phyloP scores from a whole-genome alignment of 2,113 vertebrate genomes.

The Corvus moneduloides region DNA sequence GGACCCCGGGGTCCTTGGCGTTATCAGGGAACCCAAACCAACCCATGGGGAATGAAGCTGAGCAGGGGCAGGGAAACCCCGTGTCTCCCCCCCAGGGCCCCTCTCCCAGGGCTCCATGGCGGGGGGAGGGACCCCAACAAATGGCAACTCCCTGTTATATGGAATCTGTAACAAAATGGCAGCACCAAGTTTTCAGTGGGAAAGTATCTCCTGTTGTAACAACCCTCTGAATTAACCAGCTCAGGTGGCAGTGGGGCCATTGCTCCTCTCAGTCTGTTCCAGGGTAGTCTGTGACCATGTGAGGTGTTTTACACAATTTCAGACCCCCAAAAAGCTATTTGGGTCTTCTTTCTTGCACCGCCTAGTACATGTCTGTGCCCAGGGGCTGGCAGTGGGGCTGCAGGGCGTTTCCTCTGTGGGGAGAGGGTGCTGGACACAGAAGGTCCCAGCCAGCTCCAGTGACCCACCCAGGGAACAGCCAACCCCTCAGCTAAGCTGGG shows the following conservation, averaged over 20 bases:
- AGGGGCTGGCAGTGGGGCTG: rapidly evolving
- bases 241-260: background rate
- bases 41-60: no score
- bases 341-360: background rate
- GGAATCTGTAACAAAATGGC: background rate
- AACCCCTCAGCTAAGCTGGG: background rate
- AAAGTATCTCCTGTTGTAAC: background rate
- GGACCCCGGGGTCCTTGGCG: no score
- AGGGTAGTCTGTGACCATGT: background rate
- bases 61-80: no score
- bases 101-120: no score
- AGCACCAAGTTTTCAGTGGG: background rate
- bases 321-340: background rate
- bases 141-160: background rate
- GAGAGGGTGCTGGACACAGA: background rate
- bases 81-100: no score
- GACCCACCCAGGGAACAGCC: background rate
- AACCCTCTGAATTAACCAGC: background rate
- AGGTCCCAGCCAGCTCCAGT: background rate
- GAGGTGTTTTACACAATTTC: background rate
- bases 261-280: background rate
- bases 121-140: no score
- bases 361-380: background rate
- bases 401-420: background rate
- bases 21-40: no score